Base-by-base conservation (phyloP, 2,113 vertebrate species). In the Odontesthes bonariensis region DNA sequence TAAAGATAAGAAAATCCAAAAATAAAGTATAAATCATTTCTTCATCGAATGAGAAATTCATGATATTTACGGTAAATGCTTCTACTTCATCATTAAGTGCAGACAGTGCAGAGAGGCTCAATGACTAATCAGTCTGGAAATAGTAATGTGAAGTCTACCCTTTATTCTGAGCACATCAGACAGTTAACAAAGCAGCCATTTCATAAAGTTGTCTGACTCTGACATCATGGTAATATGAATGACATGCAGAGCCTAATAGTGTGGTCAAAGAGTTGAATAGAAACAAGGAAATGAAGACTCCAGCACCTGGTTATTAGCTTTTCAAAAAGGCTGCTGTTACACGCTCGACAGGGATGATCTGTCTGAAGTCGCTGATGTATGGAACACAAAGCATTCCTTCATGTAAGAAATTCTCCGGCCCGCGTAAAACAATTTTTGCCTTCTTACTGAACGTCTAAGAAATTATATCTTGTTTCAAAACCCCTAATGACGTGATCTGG, bases 251-350 rank as follows among this genome's bases (percentile, higher is more conserved):
- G 3, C 32, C 65, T 77, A 85, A 88, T 56, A 73, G 62, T 23
- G 52, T 33, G 68, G 46, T 74, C 42, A 3, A 22, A 23, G 60
- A 78, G 63, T 20, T 56, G 64, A 73, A 70, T 11, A 42, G 67
- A 69, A 66, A n/a, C 68, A 52, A 13, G 73, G 63, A 67, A 77
- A 78, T 60, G n/a, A 87, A 79, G 22, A 40, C 19, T 8, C 1
- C 67, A 60, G 35, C 77, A 89, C 86, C 88, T 89, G 73, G 75
- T 86, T 76, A 77, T 88, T 89, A 84, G 69, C 51, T 49, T 75
- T 61, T 72, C 47, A 69, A 20, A 72, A 74, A 73, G 61, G 59
- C 53, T 6, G 35, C 52, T 52, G 52, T 51, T 31, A 61, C 31
- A 67, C 20, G 42, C 55, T 23, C 17, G 9, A 72, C 33, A 63